Percentiles rank a stretch among this genome's conserved stretches.
Conservation (phyloP, 2,113 vertebrate species). For the Craseonycteris thonglongyai region DNA sequence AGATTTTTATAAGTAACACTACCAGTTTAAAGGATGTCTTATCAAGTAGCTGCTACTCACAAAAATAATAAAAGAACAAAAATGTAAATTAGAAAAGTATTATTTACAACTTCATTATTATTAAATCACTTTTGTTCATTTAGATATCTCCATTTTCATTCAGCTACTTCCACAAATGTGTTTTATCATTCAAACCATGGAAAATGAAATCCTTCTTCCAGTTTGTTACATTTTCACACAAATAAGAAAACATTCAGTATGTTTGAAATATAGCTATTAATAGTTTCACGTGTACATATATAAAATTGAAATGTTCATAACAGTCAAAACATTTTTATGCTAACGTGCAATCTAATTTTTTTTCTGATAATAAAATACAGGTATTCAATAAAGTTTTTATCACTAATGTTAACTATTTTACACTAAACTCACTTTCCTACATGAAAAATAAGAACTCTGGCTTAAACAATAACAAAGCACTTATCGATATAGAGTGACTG, state of each 20-base stretch:
- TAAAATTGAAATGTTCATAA: neutral
- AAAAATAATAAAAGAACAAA: neutral
- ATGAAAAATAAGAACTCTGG: neutral
- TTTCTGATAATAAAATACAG: neutral
- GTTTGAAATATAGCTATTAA: neutral
- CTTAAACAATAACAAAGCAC: neutral
- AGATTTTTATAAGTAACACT: neutral
- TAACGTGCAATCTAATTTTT: neutral
- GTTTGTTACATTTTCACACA: neutral
- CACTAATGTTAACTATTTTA: neutral
- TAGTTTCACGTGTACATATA: neutral
- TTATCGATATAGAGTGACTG: neutral
- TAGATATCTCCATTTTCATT: neutral
- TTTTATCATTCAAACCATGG: neutral
- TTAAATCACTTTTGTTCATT: neutral
- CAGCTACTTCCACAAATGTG: neutral
- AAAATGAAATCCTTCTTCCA: neutral
- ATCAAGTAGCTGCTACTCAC: neutral
- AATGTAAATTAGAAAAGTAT: neutral
- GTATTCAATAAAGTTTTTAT: constrained; percentile 6
- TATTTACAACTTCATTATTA: neutral
- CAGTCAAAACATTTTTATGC: neutral
- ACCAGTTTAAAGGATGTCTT: neutral
- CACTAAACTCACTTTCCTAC: neutral
- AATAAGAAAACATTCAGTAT: neutral